Evolutionary conservation across 2,113 vertebrate genomes (phyloP).

Genomic region (Jaculus jaculus): DNA sequence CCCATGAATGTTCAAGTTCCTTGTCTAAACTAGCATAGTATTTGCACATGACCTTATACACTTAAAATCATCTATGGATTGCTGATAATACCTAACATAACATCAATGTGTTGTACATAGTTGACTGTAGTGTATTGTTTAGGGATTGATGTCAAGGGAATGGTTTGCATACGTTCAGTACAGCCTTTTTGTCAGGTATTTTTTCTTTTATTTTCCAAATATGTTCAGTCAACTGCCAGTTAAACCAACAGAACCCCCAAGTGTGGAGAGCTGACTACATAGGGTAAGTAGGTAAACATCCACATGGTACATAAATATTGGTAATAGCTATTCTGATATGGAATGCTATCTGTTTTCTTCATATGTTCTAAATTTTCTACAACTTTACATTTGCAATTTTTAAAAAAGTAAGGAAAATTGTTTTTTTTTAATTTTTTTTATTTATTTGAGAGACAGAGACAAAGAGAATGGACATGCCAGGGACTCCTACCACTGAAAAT

Average conservation of each 20-base stretch:
- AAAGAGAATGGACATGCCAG: too few relatives aligned
- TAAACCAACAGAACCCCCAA: not conserved
- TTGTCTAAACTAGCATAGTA: not conserved
- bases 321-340: not conserved
- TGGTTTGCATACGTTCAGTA: not conserved
- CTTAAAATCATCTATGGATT: not conserved
- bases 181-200: not conserved
- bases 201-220: not conserved
- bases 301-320: not conserved
- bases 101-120: not conserved
- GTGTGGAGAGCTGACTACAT: not conserved
- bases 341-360: not conserved
- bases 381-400: not conserved
- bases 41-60: not conserved
- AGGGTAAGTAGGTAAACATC: not conserved
- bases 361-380: not conserved
- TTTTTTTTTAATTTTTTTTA: not conserved
- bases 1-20: not conserved
- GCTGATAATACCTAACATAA: not conserved
- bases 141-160: not conserved
- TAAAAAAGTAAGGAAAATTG: not conserved
- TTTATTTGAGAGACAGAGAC: too few relatives aligned
- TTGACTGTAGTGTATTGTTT: not conserved
- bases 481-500: too few relatives aligned
- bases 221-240: not conserved